Percentiles rank a stretch among this genome's conserved stretches.
Evolutionary conservation across 2,888 invertebrate species (phyloP).

Genomic region (Eutolmus rufibarbis): DNA sequence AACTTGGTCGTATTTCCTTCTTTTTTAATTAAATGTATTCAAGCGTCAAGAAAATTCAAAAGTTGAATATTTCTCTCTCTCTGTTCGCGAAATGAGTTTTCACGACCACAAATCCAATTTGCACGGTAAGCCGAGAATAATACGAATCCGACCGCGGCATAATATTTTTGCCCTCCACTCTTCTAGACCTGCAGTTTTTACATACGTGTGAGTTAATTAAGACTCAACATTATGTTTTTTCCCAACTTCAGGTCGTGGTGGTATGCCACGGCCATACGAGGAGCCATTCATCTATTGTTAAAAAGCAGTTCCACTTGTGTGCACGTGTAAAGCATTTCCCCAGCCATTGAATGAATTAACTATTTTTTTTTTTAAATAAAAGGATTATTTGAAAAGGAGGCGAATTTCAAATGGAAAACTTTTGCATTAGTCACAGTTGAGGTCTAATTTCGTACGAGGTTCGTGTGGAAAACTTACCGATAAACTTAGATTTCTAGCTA

Average conservation of each 20-base stretch:
- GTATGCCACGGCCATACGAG: background rate
- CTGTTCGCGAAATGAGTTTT: slow-evolving; percentile 6
- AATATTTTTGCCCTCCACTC: background rate
- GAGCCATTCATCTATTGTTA: background rate
- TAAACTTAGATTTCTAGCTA: slow-evolving; percentile 61
- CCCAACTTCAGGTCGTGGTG: background rate
- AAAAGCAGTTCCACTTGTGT: background rate
- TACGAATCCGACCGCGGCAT: background rate
- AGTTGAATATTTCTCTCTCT: background rate
- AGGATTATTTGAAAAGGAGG: background rate
- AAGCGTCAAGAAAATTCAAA: slow-evolving; percentile 21
- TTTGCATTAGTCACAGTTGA: background rate
- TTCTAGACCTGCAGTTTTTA: background rate
- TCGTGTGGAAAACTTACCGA: slow-evolving; percentile 51
- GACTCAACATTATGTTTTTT: background rate
- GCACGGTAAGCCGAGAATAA: background rate
- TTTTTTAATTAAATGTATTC: slow-evolving; percentile 25
- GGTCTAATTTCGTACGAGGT: background rate
- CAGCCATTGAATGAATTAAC: background rate
- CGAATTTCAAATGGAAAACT: background rate
- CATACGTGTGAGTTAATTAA: slow-evolving; percentile 26
- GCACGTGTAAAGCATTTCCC: background rate
- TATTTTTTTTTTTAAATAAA: background rate
- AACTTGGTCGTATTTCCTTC: background rate
- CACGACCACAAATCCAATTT: slow-evolving; percentile 22